Percentiles rank a stretch among this genome's conserved stretches.
These are phyloP conservation scores for Nycticorax nycticorax DNA, from an alignment of 2,113 vertebrate genomes.

Conservation along the genomic window DNA sequence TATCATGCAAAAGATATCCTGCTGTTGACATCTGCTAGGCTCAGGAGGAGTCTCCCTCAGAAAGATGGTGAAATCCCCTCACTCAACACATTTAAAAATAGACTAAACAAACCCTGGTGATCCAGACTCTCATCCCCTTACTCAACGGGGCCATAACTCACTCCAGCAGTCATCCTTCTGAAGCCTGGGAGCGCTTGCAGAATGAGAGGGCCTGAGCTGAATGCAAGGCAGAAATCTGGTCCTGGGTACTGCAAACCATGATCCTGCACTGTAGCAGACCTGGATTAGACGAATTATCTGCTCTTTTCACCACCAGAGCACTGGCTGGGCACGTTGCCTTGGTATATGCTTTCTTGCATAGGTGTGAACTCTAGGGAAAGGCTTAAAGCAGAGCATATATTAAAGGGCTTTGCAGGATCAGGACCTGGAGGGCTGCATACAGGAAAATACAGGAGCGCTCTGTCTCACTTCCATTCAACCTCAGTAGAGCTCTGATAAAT, in stretches of 20 bases:
- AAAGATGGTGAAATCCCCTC: background rate
- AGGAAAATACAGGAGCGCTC: background rate
- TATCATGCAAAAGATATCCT: background rate
- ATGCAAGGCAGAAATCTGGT: background rate
- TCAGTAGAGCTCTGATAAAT: background rate
- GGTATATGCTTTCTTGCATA: background rate
- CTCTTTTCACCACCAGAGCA: background rate
- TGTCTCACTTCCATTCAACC: background rate
- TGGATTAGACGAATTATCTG: background rate
- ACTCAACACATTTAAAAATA: constrained; percentile 15
- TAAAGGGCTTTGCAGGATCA: background rate
- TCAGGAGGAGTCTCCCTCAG: background rate
- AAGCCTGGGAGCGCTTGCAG: background rate
- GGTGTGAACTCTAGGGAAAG: background rate
- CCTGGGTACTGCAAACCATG: background rate
- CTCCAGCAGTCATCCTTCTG: background rate
- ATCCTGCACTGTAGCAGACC: background rate
- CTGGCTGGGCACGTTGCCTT: background rate
- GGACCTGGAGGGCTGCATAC: background rate
- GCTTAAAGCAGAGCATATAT: background rate
- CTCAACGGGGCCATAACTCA: background rate
- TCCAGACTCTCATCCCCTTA: background rate
- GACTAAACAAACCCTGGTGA: constrained; percentile 19
- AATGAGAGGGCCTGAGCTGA: background rate
- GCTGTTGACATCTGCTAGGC: constrained; percentile 16